Percentiles rank a stretch among this genome's conserved stretches.
These are phyloP conservation scores for Scalopus aquaticus DNA, from an alignment of 2,113 vertebrate genomes.

Conservation along the genomic window DNA sequence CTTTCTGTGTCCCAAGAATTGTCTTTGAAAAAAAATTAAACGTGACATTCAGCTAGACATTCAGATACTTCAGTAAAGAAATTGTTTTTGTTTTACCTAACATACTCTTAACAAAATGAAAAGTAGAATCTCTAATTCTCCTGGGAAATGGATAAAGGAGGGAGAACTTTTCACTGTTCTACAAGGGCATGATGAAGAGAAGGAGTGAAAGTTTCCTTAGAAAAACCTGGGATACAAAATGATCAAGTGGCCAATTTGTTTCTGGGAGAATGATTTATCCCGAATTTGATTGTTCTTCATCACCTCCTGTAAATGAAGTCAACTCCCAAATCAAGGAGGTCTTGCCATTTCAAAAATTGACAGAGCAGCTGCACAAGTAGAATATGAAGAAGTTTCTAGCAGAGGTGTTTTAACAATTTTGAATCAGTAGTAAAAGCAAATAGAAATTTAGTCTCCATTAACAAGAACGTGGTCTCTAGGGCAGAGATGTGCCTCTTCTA, in stretches of 20 bases:
- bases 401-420: not conserved
- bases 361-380: not conserved
- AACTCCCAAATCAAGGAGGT: not conserved
- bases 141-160: not conserved
- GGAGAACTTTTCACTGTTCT: not conserved
- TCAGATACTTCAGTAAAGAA: not conserved
- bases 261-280: not conserved
- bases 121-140: not conserved
- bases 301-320: not conserved
- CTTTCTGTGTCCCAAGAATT: not conserved
- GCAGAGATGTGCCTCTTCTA: not conserved
- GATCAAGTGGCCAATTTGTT: not conserved
- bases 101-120: not conserved
- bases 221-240: not conserved
- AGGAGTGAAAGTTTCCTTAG: not conserved
- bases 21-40: slow-evolving; percentile 45
- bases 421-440: not conserved
- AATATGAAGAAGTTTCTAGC: not conserved
- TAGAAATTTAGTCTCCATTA: not conserved
- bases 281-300: not conserved
- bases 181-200: not conserved
- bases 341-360: not conserved
- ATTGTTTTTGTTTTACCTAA: not conserved
- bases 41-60: not conserved
- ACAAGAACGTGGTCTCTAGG: not conserved